Evolutionary conservation across 2,797 vertebrate species (phyloP).

Genomic region (Chelon labrosus): DNA sequence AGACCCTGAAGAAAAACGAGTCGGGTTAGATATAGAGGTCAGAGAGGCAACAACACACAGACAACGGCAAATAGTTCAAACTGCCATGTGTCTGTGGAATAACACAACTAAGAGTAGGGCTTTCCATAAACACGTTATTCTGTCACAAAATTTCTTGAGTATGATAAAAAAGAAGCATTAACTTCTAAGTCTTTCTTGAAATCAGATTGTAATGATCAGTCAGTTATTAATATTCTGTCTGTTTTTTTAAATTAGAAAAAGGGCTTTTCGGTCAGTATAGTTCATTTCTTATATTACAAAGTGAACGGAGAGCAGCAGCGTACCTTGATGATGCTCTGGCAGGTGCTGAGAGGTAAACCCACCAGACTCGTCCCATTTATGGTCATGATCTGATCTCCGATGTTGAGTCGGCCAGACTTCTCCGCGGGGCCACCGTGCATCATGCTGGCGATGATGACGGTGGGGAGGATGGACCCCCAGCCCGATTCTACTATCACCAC

Average conservation of each 20-base stretch:
- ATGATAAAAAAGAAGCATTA: too few species aligned
- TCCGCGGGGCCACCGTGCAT: constrained; percentile 96
- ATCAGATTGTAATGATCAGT: too few species aligned
- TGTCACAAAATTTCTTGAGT: too few species aligned
- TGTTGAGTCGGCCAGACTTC: constrained; percentile 94
- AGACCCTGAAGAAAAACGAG: constrained; percentile 86
- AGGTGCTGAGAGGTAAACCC: constrained; percentile 95
- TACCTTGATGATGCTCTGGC: constrained; percentile 99
- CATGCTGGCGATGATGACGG: constrained; percentile 97
- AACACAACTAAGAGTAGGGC: too few species aligned
- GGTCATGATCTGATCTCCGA: constrained; percentile 99
- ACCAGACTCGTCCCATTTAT: constrained; percentile 97
- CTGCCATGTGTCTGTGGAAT: too few species aligned
- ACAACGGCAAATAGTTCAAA: too few species aligned
- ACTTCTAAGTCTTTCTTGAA: too few species aligned
- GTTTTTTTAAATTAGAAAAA: too few species aligned
- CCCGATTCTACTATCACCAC: constrained; percentile 97
- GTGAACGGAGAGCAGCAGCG: neutral
- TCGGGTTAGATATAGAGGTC: neutral
- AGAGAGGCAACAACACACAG: neutral
- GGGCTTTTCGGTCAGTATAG: too few species aligned
- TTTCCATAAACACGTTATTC: too few species aligned
- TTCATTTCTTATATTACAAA: too few species aligned
- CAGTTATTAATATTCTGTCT: too few species aligned
- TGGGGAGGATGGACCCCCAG: constrained; percentile 98